phyloP scores from a whole-genome alignment of 92 coral and sea anemone genomes.

The Parazoanthus darwini region DNA sequence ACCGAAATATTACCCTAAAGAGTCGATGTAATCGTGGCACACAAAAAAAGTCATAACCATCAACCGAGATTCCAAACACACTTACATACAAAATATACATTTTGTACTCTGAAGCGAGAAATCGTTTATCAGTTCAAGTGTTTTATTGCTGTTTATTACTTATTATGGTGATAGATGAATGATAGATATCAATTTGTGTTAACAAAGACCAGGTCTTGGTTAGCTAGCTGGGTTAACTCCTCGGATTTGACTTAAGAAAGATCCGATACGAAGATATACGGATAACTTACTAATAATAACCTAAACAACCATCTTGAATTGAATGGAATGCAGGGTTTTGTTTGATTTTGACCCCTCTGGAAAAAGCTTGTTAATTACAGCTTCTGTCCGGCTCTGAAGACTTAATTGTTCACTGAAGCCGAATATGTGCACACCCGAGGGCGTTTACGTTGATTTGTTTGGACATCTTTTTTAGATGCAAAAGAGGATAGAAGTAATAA shows the following conservation, averaged over 20 bases:
- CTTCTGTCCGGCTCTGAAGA: neutral
- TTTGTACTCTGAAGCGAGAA: too few relatives aligned
- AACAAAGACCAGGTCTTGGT: neutral
- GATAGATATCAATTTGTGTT: neutral
- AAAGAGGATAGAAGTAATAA: neutral
- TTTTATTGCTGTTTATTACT: neutral
- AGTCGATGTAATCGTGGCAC: neutral
- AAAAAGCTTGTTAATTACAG: constrained; percentile 8
- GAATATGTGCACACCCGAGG: neutral
- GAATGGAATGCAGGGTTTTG: constrained; percentile 5
- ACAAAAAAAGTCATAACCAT: neutral
- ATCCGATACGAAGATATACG: constrained; percentile 5
- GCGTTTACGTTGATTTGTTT: neutral
- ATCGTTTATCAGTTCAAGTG: neutral
- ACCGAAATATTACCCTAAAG: neutral
- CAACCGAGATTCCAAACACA: neutral
- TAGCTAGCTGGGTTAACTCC: neutral
- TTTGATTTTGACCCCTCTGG: neutral
- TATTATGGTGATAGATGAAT: neutral
- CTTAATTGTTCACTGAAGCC: neutral
- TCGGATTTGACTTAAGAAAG: neutral
- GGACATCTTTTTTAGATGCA: neutral
- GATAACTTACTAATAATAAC: neutral
- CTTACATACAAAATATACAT: neutral
- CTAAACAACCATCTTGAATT: neutral